These are phyloP conservation scores for Babylonia areolata DNA, from an alignment of 1,140 invertebrate species.

Conservation along the genomic window DNA sequence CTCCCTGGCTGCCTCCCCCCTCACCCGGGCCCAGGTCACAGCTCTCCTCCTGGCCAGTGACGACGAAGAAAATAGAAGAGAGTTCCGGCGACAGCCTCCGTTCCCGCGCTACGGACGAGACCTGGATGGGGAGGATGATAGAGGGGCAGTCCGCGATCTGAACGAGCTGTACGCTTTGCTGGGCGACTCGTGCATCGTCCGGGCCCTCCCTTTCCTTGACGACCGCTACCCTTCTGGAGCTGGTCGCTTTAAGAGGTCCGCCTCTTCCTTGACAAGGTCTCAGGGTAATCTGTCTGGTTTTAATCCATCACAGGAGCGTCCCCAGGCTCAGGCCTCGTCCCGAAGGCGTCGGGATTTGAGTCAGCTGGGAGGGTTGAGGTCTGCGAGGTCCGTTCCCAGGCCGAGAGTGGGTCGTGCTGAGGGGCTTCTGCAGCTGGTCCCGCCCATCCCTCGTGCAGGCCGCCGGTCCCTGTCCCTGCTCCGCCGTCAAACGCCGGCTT, in stretches of 20 bases:
- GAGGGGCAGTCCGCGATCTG: neutral
- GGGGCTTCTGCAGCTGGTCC: neutral
- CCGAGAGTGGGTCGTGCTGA: neutral
- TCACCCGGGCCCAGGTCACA: conserved; percentile 32
- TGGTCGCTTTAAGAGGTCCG: neutral
- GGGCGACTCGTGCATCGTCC: neutral
- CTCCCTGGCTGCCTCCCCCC: conserved; percentile 44
- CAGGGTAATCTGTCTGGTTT: neutral
- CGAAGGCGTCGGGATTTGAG: too few relatives aligned
- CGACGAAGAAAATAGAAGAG: conserved; percentile 35
- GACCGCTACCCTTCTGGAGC: neutral
- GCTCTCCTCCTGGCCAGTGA: neutral
- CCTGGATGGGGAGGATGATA: neutral
- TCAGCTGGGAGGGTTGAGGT: neutral
- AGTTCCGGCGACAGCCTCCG: conserved; percentile 50
- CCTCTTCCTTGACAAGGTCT: neutral
- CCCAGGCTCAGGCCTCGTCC: too few relatives aligned
- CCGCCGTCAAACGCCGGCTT: neutral
- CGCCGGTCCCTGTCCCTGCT: neutral
- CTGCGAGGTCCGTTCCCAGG: neutral
- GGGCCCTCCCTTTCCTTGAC: neutral
- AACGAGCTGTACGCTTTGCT: neutral
- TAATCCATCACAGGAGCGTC: neutral
- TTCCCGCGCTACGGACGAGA: conserved; percentile 60
- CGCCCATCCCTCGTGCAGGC: neutral